Conservation (phyloP, 2,888 invertebrate genomes). For the Drosophila peninsularis region DNA sequence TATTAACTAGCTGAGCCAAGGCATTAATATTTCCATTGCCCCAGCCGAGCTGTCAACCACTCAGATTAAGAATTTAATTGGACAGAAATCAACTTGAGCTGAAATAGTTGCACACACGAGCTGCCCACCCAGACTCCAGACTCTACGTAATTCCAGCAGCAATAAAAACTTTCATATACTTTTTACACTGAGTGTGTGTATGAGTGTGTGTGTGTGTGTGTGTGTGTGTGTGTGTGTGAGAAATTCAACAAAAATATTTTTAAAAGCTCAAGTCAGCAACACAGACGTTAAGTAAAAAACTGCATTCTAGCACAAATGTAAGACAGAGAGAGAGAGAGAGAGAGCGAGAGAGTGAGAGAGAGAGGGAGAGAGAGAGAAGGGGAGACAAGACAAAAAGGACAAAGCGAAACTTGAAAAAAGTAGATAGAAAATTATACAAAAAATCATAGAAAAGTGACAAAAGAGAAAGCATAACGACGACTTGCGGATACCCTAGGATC, state of each 20-base stretch:
- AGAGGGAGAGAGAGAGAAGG: conserved; percentile 10
- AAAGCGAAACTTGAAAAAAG: conserved; percentile 40
- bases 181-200: conserved; percentile 8
- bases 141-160: conserved; percentile 18
- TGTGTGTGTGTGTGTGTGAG: conserved; percentile 32
- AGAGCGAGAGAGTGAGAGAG: conserved; percentile 7
- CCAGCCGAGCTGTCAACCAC: conserved; percentile 4
- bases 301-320: conserved; percentile 46
- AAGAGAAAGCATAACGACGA: background rate
- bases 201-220: background rate
- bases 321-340: conserved; percentile 14
- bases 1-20: conserved; percentile 12
- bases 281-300: conserved; percentile 58
- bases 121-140: too few species aligned
- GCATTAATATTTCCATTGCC: conserved; percentile 18
- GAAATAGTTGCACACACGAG: conserved; percentile 16
- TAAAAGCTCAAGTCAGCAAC: conserved; percentile 69
- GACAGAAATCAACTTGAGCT: conserved; percentile 18
- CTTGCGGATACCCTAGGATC: conserved; percentile 13
- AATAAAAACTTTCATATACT: conserved; percentile 24
- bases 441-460: conserved; percentile 24
- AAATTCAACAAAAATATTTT: conserved; percentile 69
- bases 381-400: conserved; percentile 38
- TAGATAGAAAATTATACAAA: conserved; percentile 35
- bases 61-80: conserved; percentile 30